phyloP scores from a whole-genome alignment of 2,797 vertebrate species.

The Silurus lanzhouensis region DNA sequence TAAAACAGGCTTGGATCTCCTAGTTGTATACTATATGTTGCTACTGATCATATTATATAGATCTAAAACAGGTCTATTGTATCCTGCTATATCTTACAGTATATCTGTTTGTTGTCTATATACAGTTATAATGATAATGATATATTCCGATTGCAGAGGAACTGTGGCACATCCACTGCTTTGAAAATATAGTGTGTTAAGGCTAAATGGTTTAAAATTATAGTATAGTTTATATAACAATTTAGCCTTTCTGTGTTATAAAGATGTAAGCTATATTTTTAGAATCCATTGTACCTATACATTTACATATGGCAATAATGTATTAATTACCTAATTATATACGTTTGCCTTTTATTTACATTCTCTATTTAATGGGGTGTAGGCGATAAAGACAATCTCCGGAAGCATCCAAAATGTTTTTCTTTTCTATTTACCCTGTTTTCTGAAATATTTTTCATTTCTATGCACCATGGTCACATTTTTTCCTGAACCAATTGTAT shows the following conservation, averaged over 20 bases:
- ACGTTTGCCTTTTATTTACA: background rate
- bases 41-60: too few species aligned
- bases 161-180: too few species aligned
- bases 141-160: too few species aligned
- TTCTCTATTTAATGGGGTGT: background rate
- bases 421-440: background rate
- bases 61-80: too few species aligned
- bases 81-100: too few species aligned
- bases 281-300: background rate
- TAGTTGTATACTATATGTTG: too few species aligned
- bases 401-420: slow-evolving; percentile 3
- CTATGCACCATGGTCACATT: slow-evolving; percentile 10
- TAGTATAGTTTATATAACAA: too few species aligned
- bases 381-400: background rate
- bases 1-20: too few species aligned
- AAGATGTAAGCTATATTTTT: background rate
- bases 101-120: too few species aligned
- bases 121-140: too few species aligned
- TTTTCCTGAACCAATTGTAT: background rate
- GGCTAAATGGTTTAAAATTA: too few species aligned
- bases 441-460: slow-evolving; percentile 23
- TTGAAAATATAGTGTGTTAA: too few species aligned
- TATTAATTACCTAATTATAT: background rate
- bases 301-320: background rate
- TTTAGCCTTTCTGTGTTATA: background rate